Conservation (phyloP, 2,113 vertebrate genomes). For the Anseranas semipalmata region DNA sequence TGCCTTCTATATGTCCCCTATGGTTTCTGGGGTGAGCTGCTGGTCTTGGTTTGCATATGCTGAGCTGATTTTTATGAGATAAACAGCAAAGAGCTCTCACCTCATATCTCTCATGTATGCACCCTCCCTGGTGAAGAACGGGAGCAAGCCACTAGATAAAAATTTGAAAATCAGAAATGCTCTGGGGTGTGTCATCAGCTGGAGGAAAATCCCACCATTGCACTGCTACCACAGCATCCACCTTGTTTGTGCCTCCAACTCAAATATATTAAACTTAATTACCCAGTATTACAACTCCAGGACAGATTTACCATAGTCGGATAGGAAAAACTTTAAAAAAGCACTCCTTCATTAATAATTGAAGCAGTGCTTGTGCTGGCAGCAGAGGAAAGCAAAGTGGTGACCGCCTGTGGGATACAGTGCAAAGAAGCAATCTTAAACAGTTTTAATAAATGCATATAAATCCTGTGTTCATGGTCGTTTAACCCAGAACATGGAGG, state of each 20-base stretch:
- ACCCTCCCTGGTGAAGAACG: neutral
- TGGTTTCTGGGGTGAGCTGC: neutral
- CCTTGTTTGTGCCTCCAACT: constrained; percentile 22
- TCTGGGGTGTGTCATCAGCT: neutral
- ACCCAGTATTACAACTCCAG: constrained; percentile 13
- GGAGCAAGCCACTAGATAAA: neutral
- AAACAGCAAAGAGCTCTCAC: neutral
- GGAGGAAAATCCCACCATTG: constrained; percentile 7
- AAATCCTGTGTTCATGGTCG: neutral
- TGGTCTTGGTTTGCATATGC: neutral
- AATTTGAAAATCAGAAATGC: neutral
- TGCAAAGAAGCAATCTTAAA: neutral
- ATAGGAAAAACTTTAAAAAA: constrained; percentile 8
- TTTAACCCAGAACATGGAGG: neutral
- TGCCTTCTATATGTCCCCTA: neutral
- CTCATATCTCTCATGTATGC: neutral
- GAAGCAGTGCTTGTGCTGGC: neutral
- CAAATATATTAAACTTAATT: constrained; percentile 44
- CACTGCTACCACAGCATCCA: neutral
- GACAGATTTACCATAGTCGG: constrained; percentile 9
- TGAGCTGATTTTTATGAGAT: neutral
- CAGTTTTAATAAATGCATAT: neutral
- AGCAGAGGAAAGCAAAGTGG: neutral
- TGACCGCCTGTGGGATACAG: neutral
- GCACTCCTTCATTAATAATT: neutral